These are phyloP conservation scores for Protonemura montana DNA, from an alignment of 2,888 invertebrate species.

Conservation along the genomic window DNA sequence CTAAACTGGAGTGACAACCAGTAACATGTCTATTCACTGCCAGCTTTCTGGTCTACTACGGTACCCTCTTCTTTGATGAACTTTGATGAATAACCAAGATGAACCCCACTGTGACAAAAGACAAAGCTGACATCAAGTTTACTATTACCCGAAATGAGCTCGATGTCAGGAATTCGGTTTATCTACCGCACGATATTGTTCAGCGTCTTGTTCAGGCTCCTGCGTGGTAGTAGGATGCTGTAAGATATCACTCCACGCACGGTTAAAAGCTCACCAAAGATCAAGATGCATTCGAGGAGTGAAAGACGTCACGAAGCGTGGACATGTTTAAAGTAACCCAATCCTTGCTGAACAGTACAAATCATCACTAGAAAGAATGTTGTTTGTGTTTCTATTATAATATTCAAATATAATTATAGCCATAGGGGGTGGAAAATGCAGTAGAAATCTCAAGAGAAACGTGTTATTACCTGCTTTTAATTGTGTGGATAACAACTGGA, in stretches of 20 bases:
- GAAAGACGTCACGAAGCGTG: not conserved
- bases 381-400: not conserved
- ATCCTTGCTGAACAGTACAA: not conserved
- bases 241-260: not conserved
- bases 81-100: conserved; percentile 7
- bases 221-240: not conserved
- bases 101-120: conserved; percentile 7
- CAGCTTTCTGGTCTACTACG: not conserved
- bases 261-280: not conserved
- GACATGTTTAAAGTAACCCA: not conserved
- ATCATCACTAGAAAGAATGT: not conserved
- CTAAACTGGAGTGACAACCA: too few relatives aligned
- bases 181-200: not conserved
- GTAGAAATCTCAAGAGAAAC: not conserved
- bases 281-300: not conserved
- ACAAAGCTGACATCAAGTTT: not conserved
- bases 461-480: not conserved
- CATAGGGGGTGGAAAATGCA: not conserved
- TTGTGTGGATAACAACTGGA: not conserved
- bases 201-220: not conserved
- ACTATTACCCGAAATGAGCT: not conserved
- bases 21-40: not conserved
- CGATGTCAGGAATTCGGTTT: not conserved
- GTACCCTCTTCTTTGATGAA: not conserved
- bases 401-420: not conserved